A percentile compares a stretch with the other conserved stretches of the same genome.
phyloP scores from a whole-genome alignment of 1,140 invertebrate species.

The Cherax quadricarinatus region DNA sequence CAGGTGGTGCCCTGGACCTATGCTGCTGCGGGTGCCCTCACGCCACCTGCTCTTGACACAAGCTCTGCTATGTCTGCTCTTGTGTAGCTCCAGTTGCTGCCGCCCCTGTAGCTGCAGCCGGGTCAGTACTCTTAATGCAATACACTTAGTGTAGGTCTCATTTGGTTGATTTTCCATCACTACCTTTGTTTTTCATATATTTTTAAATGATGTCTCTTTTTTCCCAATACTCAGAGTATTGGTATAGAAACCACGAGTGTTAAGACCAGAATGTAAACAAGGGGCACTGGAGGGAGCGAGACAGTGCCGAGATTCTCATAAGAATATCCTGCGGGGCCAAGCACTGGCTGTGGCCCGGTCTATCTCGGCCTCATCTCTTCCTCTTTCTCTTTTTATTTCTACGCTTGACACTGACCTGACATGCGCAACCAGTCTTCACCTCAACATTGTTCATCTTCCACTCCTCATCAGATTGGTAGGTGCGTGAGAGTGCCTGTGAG shows the following conservation, averaged over 20 bases:
- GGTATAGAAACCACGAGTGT: conserved; percentile 14
- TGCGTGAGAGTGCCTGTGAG: conserved; percentile 41
- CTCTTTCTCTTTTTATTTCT: conserved; percentile 58
- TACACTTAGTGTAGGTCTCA: background rate
- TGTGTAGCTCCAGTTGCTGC: conserved; percentile 2
- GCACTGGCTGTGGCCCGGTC: conserved; percentile 20
- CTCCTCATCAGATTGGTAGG: background rate
- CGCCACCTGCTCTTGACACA: background rate
- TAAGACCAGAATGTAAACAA: background rate
- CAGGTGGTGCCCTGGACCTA: background rate
- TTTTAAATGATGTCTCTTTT: background rate
- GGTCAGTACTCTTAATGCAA: background rate
- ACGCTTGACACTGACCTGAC: conserved; percentile 44
- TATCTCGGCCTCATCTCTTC: conserved; percentile 52
- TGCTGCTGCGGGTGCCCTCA: background rate
- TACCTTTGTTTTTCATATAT: background rate
- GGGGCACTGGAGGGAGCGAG: conserved; percentile 30
- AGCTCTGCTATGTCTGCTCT: background rate
- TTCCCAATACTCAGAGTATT: conserved; percentile 17
- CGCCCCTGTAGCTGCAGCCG: conserved; percentile 8
- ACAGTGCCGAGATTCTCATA: background rate
- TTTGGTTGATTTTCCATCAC: background rate
- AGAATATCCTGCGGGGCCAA: conserved; percentile 4
- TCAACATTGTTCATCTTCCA: background rate
- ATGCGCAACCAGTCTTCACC: conserved; percentile 34